Evolutionary conservation across 2,888 invertebrate genomes (phyloP).

Genomic region (Neoscelio sp.): DNA sequence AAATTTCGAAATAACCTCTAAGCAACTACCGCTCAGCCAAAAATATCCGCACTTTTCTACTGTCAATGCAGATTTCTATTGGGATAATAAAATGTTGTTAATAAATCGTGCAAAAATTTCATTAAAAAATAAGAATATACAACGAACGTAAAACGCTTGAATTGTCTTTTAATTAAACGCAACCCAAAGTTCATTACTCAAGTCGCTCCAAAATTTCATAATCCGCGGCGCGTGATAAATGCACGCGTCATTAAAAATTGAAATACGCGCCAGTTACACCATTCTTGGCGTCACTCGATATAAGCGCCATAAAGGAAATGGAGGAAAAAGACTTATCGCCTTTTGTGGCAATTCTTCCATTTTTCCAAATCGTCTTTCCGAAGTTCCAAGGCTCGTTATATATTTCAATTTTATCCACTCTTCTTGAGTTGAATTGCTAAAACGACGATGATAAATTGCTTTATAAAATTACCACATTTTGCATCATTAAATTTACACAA

Average conservation of each 20-base stretch:
- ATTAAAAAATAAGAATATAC: background rate
- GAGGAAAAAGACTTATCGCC: constrained; percentile 26
- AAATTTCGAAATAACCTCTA: too few relatives aligned
- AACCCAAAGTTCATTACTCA: constrained; percentile 7
- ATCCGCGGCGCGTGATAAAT: constrained; percentile 20
- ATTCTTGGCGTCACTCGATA: constrained; percentile 4
- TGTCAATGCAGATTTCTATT: too few relatives aligned
- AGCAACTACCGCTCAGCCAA: too few relatives aligned
- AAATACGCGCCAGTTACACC: background rate
- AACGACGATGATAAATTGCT: constrained; percentile 5
- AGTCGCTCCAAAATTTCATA: constrained; percentile 12
- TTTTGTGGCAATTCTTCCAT: constrained; percentile 6
- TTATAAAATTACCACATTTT: too few relatives aligned
- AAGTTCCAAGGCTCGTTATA: background rate
- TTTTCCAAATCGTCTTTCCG: background rate
- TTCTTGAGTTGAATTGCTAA: background rate
- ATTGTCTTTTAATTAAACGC: constrained; percentile 18
- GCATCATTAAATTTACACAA: too few relatives aligned
- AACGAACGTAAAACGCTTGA: background rate
- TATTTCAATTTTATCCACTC: constrained; percentile 2
- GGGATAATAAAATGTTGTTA: too few relatives aligned
- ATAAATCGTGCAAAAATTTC: too few relatives aligned
- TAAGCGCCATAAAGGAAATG: constrained; percentile 4
- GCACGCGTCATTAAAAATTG: constrained; percentile 6
- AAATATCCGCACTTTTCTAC: too few relatives aligned